These are phyloP conservation scores for Cyclophora punctaria DNA, from an alignment of 2,888 invertebrate genomes.

Conservation along the genomic window DNA sequence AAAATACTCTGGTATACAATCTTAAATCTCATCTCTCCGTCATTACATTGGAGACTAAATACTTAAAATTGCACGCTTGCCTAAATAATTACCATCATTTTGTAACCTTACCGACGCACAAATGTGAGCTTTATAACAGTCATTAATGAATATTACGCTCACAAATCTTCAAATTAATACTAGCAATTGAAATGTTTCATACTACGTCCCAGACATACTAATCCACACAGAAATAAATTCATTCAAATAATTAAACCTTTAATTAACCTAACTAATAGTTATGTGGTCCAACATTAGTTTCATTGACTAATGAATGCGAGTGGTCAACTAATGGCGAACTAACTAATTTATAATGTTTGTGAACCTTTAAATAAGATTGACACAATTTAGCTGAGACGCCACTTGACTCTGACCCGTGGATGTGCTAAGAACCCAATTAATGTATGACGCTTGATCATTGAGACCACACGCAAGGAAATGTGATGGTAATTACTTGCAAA, in stretches of 20 bases:
- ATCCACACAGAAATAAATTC: conserved; percentile 3
- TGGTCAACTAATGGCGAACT: conserved; percentile 5
- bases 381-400: conserved; percentile 32
- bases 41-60: no score
- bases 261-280: conserved; percentile 5
- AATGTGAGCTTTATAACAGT: no score
- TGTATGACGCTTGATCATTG: conserved; percentile 33
- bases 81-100: no score
- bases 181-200: background rate
- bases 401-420: conserved; percentile 40
- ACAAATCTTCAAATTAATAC: no score
- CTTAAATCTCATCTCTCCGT: no score
- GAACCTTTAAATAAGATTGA: conserved; percentile 40
- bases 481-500: no score
- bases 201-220: background rate
- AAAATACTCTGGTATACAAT: no score
- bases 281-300: conserved; percentile 1
- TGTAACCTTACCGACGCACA: no score
- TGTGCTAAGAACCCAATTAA: conserved; percentile 43
- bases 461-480: conserved; percentile 43
- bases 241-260: conserved; percentile 4
- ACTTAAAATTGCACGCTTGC: no score
- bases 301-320: conserved; percentile 5
- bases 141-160: no score
- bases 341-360: conserved; percentile 16